These are phyloP conservation scores for Ariopsis seemanni DNA, from an alignment of 2,113 vertebrate species.

Conservation along the genomic window DNA sequence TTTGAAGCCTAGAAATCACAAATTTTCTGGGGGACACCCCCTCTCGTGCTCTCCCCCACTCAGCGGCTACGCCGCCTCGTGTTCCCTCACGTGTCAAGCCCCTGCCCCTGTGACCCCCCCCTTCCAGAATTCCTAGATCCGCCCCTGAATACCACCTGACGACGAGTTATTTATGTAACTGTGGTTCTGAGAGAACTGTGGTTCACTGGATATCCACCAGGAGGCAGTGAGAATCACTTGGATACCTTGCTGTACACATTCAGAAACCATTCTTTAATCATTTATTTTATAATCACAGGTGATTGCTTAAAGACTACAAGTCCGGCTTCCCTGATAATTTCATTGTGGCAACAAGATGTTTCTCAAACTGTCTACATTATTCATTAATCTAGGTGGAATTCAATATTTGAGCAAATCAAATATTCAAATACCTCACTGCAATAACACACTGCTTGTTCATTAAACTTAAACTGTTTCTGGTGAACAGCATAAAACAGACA, in stretches of 20 bases:
- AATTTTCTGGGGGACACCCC: no score
- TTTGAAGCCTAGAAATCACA: no score
- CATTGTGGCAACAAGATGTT: not conserved
- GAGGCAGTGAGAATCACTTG: not conserved
- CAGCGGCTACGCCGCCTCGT: no score
- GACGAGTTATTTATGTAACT: no score
- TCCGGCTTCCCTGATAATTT: not conserved
- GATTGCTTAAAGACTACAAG: not conserved
- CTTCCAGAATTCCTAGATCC: no score
- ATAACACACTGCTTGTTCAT: not conserved
- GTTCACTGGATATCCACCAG: conserved; percentile 5
- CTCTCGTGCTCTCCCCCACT: no score
- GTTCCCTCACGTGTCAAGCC: no score
- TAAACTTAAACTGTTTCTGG: not conserved
- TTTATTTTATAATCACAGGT: not conserved
- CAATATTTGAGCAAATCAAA: not conserved
- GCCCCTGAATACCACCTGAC: no score
- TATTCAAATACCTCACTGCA: not conserved
- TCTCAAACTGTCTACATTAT: not conserved
- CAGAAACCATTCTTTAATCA: not conserved
- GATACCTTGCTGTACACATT: not conserved
- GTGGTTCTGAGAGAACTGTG: not conserved
- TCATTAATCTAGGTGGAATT: not conserved
- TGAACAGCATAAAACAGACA: not conserved
- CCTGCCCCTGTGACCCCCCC: no score